Conservation (phyloP, 2,113 vertebrate species). For the Mustela lutreola region DNA sequence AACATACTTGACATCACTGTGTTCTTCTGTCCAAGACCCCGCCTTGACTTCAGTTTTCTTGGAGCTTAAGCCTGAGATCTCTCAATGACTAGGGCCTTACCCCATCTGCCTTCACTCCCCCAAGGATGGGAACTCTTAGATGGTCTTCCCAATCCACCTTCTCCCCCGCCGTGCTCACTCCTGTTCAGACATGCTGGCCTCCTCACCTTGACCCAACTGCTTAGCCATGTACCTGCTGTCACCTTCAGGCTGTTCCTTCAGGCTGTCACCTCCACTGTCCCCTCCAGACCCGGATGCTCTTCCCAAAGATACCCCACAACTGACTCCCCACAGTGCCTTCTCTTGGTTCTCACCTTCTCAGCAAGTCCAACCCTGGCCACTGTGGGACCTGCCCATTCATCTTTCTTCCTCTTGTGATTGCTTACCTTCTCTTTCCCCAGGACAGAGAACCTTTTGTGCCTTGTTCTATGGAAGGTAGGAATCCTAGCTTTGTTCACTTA, state of each 20-base stretch:
- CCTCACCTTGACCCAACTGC: not conserved
- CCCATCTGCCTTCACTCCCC: not conserved
- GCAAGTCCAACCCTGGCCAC: not conserved
- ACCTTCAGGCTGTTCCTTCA: too few species aligned
- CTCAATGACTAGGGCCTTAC: fast-evolving
- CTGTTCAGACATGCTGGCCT: not conserved
- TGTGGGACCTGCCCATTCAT: fast-evolving
- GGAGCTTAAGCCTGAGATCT: not conserved
- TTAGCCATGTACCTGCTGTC: not conserved
- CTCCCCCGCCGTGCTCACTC: not conserved
- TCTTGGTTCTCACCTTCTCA: not conserved
- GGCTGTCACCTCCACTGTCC: fast-evolving
- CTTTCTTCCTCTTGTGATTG: fast-evolving
- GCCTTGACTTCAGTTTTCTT: fast-evolving
- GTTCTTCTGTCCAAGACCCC: not conserved
- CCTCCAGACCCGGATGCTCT: not conserved
- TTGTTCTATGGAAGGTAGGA: too few species aligned
- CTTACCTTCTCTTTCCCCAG: not conserved
- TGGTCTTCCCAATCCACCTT: not conserved
- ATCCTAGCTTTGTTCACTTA: not conserved
- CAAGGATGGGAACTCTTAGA: not conserved
- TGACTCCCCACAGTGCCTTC: not conserved
- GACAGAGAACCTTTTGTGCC: not conserved
- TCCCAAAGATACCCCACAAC: not conserved
- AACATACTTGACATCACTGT: fast-evolving